These are phyloP conservation scores for Drymodes brunneopygia DNA, from an alignment of 2,113 vertebrate species.

Conservation along the genomic window DNA sequence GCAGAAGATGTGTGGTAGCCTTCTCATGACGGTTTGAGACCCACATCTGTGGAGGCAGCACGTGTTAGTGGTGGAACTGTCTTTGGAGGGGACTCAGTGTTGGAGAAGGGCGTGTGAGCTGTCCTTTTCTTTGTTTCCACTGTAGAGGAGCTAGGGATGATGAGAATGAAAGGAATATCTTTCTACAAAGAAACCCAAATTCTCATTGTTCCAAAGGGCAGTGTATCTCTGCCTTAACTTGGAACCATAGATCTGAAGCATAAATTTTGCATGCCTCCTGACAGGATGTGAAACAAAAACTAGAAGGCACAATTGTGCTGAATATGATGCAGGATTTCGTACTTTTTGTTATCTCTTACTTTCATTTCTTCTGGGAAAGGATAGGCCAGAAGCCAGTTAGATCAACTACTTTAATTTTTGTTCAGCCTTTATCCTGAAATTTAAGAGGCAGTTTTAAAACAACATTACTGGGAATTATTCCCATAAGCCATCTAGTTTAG, in stretches of 20 bases:
- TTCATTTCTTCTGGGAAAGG: neutral
- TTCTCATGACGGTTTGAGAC: accelerated
- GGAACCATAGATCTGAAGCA: neutral
- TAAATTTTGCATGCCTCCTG: neutral
- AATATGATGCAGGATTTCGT: neutral
- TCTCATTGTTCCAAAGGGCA: neutral
- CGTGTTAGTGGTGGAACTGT: accelerated
- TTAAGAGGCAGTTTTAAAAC: neutral
- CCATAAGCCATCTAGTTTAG: neutral
- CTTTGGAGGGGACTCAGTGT: neutral
- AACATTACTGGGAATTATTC: neutral
- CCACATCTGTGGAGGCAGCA: accelerated
- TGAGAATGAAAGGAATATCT: neutral
- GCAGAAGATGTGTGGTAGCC: neutral
- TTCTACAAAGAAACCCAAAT: neutral
- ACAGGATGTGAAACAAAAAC: neutral
- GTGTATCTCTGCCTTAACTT: neutral
- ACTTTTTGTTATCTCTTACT: neutral
- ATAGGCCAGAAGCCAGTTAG: neutral
- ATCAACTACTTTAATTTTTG: neutral
- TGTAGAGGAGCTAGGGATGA: neutral
- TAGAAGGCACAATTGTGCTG: neutral
- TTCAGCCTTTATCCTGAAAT: neutral
- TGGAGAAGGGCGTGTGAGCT: neutral
- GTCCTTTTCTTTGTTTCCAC: neutral